A percentile compares a stretch with the other conserved stretches of the same genome.
Evolutionary conservation across 2,797 vertebrate species (phyloP).

Genomic region (Channallabes apus): DNA sequence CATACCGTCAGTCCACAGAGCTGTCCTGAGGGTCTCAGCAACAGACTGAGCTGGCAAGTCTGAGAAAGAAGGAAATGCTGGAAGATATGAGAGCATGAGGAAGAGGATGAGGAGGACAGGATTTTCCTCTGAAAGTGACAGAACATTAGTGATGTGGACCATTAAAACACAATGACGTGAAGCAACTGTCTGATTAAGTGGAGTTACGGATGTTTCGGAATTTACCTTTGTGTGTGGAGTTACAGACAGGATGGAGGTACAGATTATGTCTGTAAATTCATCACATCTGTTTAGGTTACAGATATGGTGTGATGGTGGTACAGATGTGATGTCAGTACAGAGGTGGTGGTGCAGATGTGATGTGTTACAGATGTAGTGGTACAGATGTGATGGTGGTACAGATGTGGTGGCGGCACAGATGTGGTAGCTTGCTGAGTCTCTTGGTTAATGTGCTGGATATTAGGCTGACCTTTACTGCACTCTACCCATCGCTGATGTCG

Average conservation of each 20-base stretch:
- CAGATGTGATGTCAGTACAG: too few relatives aligned
- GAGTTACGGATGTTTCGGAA: neutral
- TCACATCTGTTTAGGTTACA: neutral
- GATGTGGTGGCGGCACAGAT: too few relatives aligned
- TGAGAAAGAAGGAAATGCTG: neutral
- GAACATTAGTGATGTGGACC: neutral
- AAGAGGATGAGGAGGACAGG: neutral
- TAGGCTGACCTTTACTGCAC: neutral
- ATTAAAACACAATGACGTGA: neutral
- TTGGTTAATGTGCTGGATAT: neutral
- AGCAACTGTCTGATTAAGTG: neutral
- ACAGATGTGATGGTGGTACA: too few relatives aligned
- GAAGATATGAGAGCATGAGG: neutral
- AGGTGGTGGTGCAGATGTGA: too few relatives aligned
- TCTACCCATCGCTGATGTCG: too few relatives aligned
- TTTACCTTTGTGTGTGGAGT: neutral
- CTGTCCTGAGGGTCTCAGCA: neutral
- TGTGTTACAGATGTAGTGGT: too few relatives aligned
- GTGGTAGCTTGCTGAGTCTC: neutral
- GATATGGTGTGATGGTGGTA: neutral
- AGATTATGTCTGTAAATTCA: neutral
- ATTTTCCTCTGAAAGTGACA: neutral
- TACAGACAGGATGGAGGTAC: neutral
- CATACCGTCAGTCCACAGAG: neutral
- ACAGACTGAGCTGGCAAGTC: neutral